Base-by-base conservation (phyloP, 2,797 vertebrate genomes). In the Valencia hispanica region DNA sequence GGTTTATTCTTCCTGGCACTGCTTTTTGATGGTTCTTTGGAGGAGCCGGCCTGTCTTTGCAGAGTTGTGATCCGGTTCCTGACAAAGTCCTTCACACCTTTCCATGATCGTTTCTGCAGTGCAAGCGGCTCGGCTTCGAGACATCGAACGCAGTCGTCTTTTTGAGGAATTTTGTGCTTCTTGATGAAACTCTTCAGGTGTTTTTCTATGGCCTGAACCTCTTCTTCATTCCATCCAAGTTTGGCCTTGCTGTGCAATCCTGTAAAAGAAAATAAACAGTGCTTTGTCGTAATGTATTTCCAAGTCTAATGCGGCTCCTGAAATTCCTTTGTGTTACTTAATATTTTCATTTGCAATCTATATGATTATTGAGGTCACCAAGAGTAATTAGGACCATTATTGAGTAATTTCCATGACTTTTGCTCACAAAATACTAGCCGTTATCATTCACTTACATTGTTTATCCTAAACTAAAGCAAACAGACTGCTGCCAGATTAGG, bases 61-160 rank as follows among this genome's bases (percentile, higher is more conserved):
- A 91, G 78, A 39, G 91, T 71, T 0, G 90, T 92, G 83, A 93
- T 93, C 77, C 92, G 75, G 86, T 92, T 93, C 41, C 90, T 84
- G 69, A 93, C 86, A 4, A 87, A 93, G 81, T 93, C 74, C 76
- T 93, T 93, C 1, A 93, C 84, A 22, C 86, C 89, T 61, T 81
- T 92, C 92, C 91, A 93, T 0, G 91, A 78, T 0, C 92, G 91
- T 4, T 15, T 73, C 61, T 34, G 82, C 80, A 92, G 85, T 0
- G 86, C 86, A 5, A 48, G 78, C 0, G 90, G 77, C 76, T 93
- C 92, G 0, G 87, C 90, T 25, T 86, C 80, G 0, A 92, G 88
- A 82, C 91, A 93, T 55, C 77, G 75, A 7, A 90, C 12, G 11
- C 92, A 93, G 86, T 93, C 90, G 0, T 77, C 50, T 45, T 93